Evolutionary conservation across 2,113 vertebrate species (phyloP).

Genomic region (Percina caprodes): DNA sequence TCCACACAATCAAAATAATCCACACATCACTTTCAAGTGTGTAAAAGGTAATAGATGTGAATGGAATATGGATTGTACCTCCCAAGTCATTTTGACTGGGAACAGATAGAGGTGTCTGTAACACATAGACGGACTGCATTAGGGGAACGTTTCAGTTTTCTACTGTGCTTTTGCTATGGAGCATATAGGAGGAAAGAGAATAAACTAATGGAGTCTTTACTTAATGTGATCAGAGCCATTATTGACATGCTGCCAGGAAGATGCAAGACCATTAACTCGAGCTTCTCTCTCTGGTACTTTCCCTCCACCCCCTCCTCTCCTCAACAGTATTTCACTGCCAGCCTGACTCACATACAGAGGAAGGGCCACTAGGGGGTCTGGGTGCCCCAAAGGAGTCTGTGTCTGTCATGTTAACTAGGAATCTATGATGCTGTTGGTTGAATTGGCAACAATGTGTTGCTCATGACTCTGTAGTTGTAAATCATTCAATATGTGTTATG

Average conservation of each 20-base stretch:
- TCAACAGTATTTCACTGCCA: slow-evolving; percentile 66
- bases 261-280: slow-evolving; percentile 97
- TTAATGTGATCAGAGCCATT: slow-evolving; percentile 99
- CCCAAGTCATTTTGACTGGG: slow-evolving; percentile 59
- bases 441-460: slow-evolving; percentile 40
- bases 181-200: slow-evolving; percentile 87
- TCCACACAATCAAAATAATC: slow-evolving; percentile 37
- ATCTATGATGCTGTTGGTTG: slow-evolving; percentile 41
- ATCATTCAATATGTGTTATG: slow-evolving; percentile 11
- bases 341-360: slow-evolving; percentile 40
- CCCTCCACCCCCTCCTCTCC: slow-evolving; percentile 60
- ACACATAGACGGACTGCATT: slow-evolving; percentile 73
- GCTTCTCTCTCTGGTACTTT: slow-evolving; percentile 76
- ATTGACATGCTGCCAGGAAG: slow-evolving; percentile 99
- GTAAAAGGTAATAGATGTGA: slow-evolving; percentile 50
- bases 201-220: slow-evolving; percentile 97
- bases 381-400: slow-evolving; percentile 58
- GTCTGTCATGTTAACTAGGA: slow-evolving; percentile 70
- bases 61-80: slow-evolving; percentile 49
- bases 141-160: slow-evolving; percentile 80
- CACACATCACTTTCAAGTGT: slow-evolving; percentile 27
- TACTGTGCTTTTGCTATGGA: slow-evolving; percentile 84
- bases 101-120: slow-evolving; percentile 73
- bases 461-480: slow-evolving; percentile 23
- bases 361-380: slow-evolving; percentile 55